Conservation (phyloP, 2,888 invertebrate species). For the Drosophila gaucha region DNA sequence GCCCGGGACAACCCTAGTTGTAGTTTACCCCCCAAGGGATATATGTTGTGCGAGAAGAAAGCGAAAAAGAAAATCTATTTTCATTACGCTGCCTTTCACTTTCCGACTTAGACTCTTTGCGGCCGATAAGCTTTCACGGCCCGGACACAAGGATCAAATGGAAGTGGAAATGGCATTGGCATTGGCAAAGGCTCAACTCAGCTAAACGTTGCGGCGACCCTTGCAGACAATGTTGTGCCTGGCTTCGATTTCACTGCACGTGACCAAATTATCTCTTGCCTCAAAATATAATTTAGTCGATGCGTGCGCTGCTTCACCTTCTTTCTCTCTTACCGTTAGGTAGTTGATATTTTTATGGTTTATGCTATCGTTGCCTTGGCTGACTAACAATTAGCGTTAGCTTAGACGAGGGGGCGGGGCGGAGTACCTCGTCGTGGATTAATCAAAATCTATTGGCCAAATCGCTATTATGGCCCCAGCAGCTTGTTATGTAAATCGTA, state of each 20-base stretch:
- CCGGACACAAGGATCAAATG: constrained; percentile 34
- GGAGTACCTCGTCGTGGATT: constrained; percentile 32
- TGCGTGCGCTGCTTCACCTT: constrained; percentile 9
- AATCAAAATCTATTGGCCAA: constrained; percentile 56
- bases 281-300: constrained; percentile 27
- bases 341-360: constrained; percentile 53
- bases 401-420: neutral
- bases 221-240: neutral
- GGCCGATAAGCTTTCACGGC: constrained; percentile 65
- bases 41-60: constrained; percentile 13
- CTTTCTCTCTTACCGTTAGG: constrained; percentile 11
- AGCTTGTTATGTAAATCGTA: constrained; percentile 46
- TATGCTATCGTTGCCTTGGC: constrained; percentile 44
- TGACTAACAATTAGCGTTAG: constrained; percentile 59
- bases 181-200: no score
- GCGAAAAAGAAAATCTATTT: constrained; percentile 66
- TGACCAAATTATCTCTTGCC: constrained; percentile 66
- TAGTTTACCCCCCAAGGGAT: neutral
- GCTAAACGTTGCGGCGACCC: constrained; percentile 33
- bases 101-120: constrained; percentile 47
- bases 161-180: constrained; percentile 60
- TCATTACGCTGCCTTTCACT: constrained; percentile 45
- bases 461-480: constrained; percentile 18
- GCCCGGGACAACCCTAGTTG: constrained; percentile 45
- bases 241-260: constrained; percentile 63